Evolutionary conservation across 2,113 vertebrate genomes (phyloP).

Genomic region (Crocuta crocuta): DNA sequence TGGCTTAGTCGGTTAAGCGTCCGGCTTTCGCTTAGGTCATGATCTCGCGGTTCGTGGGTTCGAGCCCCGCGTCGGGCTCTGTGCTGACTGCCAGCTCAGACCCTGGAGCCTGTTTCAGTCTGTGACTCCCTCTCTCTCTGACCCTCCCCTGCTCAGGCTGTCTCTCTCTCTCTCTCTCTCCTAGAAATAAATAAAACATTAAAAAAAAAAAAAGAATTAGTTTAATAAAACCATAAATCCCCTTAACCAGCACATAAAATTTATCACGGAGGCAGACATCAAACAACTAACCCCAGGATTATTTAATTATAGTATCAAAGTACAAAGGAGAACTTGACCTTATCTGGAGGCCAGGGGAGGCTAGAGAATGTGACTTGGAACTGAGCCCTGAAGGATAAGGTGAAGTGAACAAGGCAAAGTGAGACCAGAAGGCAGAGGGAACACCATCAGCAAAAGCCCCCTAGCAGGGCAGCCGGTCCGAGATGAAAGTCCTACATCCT

Average conservation of each 20-base stretch:
- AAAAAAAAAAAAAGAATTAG: too few relatives aligned
- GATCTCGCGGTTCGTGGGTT: too few relatives aligned
- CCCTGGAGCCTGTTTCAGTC: too few relatives aligned
- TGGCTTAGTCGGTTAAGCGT: too few relatives aligned
- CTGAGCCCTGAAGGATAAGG: not conserved
- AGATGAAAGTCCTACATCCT: not conserved
- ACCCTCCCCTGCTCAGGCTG: too few relatives aligned
- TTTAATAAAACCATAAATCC: slow-evolving; percentile 29
- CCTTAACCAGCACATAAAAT: not conserved
- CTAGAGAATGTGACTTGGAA: not conserved
- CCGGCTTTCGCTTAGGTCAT: too few relatives aligned
- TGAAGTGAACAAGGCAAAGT: not conserved
- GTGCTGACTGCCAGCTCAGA: too few relatives aligned
- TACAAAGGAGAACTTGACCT: not conserved
- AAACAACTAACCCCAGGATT: not conserved
- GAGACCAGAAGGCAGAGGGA: not conserved
- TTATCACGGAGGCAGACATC: not conserved
- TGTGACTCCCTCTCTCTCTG: too few relatives aligned
- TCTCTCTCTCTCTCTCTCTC: too few relatives aligned
- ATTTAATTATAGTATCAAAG: not conserved
- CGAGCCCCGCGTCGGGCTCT: too few relatives aligned
- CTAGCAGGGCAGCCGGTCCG: not conserved
- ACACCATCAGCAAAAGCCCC: not conserved
- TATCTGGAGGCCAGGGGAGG: not conserved
- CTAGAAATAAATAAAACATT: too few relatives aligned